These are phyloP conservation scores for Lagopus muta DNA, from an alignment of 2,113 vertebrate species.

Conservation along the genomic window DNA sequence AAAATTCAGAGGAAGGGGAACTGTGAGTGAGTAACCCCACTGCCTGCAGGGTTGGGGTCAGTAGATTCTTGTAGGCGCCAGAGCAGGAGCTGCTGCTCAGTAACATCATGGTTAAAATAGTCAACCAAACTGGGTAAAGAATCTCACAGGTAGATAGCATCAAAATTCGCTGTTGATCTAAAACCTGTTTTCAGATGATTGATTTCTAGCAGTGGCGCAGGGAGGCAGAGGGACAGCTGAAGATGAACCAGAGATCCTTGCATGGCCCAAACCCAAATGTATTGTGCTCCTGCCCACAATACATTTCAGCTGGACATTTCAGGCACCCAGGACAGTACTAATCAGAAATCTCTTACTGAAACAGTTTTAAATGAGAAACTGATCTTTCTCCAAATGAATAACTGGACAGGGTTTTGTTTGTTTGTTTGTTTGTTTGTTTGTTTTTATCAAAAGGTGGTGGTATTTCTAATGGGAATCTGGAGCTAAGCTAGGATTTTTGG, in stretches of 20 bases:
- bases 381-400: neutral
- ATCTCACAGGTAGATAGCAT: neutral
- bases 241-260: neutral
- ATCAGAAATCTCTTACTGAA: neutral
- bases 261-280: accelerated
- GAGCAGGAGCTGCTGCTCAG: neutral
- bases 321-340: neutral
- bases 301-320: neutral
- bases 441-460: neutral
- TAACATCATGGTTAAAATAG: neutral
- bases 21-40: neutral
- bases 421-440: neutral
- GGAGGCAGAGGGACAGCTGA: neutral
- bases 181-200: neutral
- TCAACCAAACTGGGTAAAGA: neutral
- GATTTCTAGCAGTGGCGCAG: neutral
- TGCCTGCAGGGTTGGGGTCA: neutral
- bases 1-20: neutral
- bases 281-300: neutral
- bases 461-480: neutral
- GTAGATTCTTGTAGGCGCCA: neutral
- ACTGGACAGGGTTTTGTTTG: neutral
- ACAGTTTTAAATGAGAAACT: neutral
- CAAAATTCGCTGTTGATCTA: neutral
- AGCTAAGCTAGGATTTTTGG: neutral